These are phyloP conservation scores for Papilio aristodemus DNA, from an alignment of 1,140 invertebrate species.

Conservation along the genomic window DNA sequence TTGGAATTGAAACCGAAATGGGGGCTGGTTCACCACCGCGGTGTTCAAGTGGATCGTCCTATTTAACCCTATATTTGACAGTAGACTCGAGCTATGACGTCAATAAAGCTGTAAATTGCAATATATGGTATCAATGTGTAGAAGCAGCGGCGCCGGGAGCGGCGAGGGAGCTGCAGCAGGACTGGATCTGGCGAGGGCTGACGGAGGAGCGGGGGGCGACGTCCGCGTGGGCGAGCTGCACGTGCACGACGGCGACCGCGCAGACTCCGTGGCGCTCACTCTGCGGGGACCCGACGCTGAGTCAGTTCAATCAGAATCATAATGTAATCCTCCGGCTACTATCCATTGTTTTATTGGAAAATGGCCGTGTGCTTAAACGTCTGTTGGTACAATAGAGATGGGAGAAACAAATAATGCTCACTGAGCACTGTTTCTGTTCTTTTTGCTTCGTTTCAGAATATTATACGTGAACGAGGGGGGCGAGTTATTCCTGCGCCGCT, in stretches of 20 bases:
- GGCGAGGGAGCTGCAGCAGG: slow-evolving; percentile 77
- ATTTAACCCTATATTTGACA: too few relatives aligned
- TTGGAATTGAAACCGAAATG: too few relatives aligned
- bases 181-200: slow-evolving; percentile 83
- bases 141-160: slow-evolving; percentile 51
- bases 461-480: slow-evolving; percentile 80
- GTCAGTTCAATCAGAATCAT: too few relatives aligned
- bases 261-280: slow-evolving; percentile 85
- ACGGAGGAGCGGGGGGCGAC: slow-evolving; percentile 79
- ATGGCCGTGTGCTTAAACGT: too few relatives aligned
- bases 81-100: too few relatives aligned
- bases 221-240: slow-evolving; percentile 85
- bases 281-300: slow-evolving; percentile 87
- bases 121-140: neutral
- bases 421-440: too few relatives aligned
- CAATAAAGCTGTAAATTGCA: neutral
- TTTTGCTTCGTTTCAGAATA: slow-evolving; percentile 34
- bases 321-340: too few relatives aligned
- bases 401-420: too few relatives aligned
- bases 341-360: too few relatives aligned
- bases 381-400: too few relatives aligned
- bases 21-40: too few relatives aligned
- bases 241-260: slow-evolving; percentile 89
- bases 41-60: too few relatives aligned
- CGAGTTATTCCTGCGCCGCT: slow-evolving; percentile 78